Conservation (phyloP, 2,797 vertebrate genomes). For the Buphagus erythrorhynchus region DNA sequence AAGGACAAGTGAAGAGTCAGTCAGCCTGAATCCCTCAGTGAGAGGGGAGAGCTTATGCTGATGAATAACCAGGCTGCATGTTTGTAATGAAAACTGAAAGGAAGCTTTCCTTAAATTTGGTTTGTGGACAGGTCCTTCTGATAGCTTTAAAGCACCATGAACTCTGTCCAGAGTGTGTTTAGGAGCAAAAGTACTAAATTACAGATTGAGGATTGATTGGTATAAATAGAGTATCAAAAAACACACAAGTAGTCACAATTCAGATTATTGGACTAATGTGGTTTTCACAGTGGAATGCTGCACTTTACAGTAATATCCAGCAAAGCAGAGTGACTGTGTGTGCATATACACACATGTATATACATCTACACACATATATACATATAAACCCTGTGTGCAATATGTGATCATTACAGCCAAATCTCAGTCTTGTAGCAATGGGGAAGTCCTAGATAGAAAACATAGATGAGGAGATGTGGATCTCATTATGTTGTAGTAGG, state of each 20-base stretch:
- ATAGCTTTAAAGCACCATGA: not conserved
- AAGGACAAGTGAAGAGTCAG: not conserved
- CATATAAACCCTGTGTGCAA: not conserved
- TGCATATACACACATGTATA: accelerated
- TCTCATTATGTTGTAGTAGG: slow-evolving; percentile 24
- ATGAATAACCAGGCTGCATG: not conserved
- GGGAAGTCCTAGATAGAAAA: not conserved
- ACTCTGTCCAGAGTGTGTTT: not conserved
- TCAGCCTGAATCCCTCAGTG: not conserved
- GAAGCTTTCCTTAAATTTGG: not conserved
- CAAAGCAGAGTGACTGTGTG: not conserved
- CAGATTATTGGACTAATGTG: not conserved
- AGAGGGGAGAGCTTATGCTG: not conserved
- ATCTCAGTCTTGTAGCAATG: not conserved
- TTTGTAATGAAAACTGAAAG: not conserved
- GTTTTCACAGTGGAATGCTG: not conserved
- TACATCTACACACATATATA: not conserved
- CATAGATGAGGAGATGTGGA: not conserved
- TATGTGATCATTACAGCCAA: not conserved
- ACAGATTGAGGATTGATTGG: not conserved
- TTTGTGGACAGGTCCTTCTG: not conserved
- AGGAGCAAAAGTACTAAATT: not conserved
- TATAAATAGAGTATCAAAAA: not conserved
- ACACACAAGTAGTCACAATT: not conserved
- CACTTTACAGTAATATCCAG: not conserved